Percentiles rank a stretch among this genome's conserved stretches.
phyloP scores from a whole-genome alignment of 2,888 invertebrate species.

The Melinaea marsaeus region DNA sequence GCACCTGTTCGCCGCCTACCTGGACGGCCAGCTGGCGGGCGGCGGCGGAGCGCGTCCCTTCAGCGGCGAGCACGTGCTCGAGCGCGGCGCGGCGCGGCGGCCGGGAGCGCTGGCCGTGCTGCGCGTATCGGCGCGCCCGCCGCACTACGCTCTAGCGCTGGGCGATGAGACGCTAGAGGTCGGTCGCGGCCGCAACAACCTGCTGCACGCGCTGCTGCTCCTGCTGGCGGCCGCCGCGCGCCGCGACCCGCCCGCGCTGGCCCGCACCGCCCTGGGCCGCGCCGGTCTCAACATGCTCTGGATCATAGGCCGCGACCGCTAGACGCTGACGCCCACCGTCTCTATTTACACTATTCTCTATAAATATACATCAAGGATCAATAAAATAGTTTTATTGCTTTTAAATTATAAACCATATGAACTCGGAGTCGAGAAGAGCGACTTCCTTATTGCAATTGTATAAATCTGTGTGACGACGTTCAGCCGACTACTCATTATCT shows the following conservation, averaged over 20 bases:
- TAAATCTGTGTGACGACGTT: no score
- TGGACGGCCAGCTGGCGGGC: constrained; percentile 86
- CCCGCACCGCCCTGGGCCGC: constrained; percentile 58
- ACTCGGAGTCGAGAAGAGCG: no score
- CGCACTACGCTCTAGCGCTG: constrained; percentile 79
- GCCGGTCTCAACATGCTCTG: constrained; percentile 87
- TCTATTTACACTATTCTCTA: no score
- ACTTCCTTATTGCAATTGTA: no score
- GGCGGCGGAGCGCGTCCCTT: constrained; percentile 52
- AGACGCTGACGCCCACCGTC: not conserved
- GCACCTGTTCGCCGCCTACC: constrained; percentile 89
- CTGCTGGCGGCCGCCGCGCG: constrained; percentile 86
- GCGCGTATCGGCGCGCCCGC: constrained; percentile 70
- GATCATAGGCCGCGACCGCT: constrained; percentile 79
- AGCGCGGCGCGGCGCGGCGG: constrained; percentile 66
- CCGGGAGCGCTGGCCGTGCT: constrained; percentile 64
- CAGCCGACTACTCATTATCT: no score
- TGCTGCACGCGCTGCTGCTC: constrained; percentile 90
- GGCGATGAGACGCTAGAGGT: constrained; percentile 56
- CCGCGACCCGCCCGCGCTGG: constrained; percentile 73
- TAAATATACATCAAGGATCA: no score
- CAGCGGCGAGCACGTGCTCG: constrained; percentile 50
- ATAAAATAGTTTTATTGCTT: no score
- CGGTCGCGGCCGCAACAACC: constrained; percentile 86
- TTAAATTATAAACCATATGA: no score